Evolutionary conservation across 2,113 vertebrate genomes (phyloP).

Genomic region (Dasyprocta punctata): DNA sequence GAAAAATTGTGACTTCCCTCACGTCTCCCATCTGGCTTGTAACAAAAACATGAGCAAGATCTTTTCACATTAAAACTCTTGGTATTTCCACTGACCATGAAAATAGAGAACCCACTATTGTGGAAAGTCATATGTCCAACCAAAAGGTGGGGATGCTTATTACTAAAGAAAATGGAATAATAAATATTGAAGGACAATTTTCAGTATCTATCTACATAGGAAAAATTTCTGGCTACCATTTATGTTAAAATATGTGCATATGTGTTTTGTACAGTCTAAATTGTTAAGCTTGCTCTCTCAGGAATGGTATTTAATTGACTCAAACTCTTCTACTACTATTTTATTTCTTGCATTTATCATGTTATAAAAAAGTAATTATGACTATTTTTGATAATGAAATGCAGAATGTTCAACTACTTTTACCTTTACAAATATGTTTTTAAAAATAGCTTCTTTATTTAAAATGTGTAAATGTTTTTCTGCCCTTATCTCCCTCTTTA

Average conservation of each 20-base stretch:
- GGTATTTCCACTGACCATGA: not conserved
- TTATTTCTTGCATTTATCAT: slow-evolving; percentile 43
- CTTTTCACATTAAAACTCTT: not conserved
- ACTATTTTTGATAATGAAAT: slow-evolving; percentile 31
- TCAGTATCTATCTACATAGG: not conserved
- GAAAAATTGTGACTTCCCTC: not conserved
- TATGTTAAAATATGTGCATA: not conserved
- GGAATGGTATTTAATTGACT: not conserved
- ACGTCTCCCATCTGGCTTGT: not conserved
- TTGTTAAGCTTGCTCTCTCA: not conserved
- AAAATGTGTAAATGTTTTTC: not conserved
- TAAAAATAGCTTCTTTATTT: not conserved
- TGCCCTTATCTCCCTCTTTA: not conserved
- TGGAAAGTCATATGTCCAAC: not conserved
- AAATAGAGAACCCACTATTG: not conserved
- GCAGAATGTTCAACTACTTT: not conserved
- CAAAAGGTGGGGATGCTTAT: not conserved
- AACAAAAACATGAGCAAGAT: not conserved
- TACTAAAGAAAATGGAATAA: not conserved
- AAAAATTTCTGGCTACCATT: not conserved
- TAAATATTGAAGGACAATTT: not conserved
- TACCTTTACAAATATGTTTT: not conserved
- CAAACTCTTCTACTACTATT: not conserved
- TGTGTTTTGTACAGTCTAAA: not conserved
- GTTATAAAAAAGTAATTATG: not conserved